Percentiles rank a stretch among this genome's conserved stretches.
Evolutionary conservation across 2,888 invertebrate genomes (phyloP).

Genomic region (Trichogramma dendrolimi): DNA sequence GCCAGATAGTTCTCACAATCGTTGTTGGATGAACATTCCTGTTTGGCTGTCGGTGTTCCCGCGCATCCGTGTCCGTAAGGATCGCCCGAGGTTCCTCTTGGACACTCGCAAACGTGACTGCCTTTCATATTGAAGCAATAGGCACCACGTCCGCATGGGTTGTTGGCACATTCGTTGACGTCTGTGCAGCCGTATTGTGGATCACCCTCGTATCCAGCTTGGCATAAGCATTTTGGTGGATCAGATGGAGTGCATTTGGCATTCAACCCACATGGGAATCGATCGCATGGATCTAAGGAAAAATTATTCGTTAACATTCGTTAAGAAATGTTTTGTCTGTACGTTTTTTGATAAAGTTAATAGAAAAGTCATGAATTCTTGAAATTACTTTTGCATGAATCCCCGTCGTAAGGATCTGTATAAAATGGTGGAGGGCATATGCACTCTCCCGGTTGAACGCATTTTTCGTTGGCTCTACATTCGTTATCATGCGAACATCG

Average conservation of each 20-base stretch:
- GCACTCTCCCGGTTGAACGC: conserved; percentile 87
- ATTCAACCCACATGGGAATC: conserved; percentile 85
- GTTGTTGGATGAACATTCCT: conserved; percentile 67
- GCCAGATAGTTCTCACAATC: conserved; percentile 78
- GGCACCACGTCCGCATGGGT: conserved; percentile 84
- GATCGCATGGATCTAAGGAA: conserved; percentile 69
- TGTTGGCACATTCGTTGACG: conserved; percentile 79
- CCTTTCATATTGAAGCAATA: conserved; percentile 84
- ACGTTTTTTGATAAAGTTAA: not conserved
- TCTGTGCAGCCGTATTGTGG: conserved; percentile 79
- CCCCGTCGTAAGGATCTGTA: conserved; percentile 74
- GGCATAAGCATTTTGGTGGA: conserved; percentile 85
- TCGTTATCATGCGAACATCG: conserved; percentile 78
- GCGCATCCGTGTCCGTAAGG: conserved; percentile 78
- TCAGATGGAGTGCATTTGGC: conserved; percentile 85
- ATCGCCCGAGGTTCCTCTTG: conserved; percentile 78
- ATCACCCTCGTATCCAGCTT: conserved; percentile 81
- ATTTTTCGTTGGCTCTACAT: conserved; percentile 82
- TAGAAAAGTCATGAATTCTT: not conserved
- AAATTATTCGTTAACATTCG: not conserved
- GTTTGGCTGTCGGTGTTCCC: conserved; percentile 58
- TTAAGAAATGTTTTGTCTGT: not conserved
- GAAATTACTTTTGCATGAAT: conserved; percentile 74
- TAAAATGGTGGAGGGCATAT: conserved; percentile 88
- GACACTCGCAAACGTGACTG: conserved; percentile 80